phyloP scores from a whole-genome alignment of 1,140 invertebrate genomes.

The Aphidius ervi region DNA sequence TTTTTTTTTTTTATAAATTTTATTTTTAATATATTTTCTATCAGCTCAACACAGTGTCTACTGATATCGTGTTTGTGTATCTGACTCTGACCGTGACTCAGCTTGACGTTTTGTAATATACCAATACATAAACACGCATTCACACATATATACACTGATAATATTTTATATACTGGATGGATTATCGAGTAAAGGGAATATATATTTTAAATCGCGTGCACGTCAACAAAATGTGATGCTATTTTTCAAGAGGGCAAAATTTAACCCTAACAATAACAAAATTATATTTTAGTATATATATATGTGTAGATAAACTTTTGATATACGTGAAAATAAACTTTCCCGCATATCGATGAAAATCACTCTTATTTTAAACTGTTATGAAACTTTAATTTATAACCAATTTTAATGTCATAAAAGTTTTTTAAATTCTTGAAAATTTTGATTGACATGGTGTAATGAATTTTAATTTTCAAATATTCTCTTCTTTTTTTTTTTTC shows the following conservation, averaged over 20 bases:
- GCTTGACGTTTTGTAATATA: constrained; percentile 24
- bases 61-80: constrained; percentile 33
- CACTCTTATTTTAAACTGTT: too few species aligned
- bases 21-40: not conserved
- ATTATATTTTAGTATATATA: not conserved
- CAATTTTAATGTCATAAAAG: too few species aligned
- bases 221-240: constrained; percentile 17
- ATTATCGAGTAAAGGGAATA: constrained; percentile 15
- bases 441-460: too few species aligned
- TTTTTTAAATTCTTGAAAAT: too few species aligned
- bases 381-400: too few species aligned
- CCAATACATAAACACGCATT: too few species aligned
- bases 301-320: too few species aligned
- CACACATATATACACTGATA: too few species aligned
- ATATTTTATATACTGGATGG: not conserved
- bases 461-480: too few species aligned
- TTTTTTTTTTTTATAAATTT: constrained; percentile 10
- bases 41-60: constrained; percentile 1
- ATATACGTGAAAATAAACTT: constrained; percentile 12
- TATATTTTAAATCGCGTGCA: constrained; percentile 29
- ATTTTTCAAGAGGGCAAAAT: constrained; percentile 23
- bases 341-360: constrained; percentile 9
- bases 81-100: constrained; percentile 47
- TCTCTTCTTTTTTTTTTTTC: too few species aligned
- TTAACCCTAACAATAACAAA: constrained; percentile 27